Evolutionary conservation across 2,888 invertebrate species (phyloP), one percentile per base, ranked within the genome.

Genomic region (Pollenia amentaria): DNA sequence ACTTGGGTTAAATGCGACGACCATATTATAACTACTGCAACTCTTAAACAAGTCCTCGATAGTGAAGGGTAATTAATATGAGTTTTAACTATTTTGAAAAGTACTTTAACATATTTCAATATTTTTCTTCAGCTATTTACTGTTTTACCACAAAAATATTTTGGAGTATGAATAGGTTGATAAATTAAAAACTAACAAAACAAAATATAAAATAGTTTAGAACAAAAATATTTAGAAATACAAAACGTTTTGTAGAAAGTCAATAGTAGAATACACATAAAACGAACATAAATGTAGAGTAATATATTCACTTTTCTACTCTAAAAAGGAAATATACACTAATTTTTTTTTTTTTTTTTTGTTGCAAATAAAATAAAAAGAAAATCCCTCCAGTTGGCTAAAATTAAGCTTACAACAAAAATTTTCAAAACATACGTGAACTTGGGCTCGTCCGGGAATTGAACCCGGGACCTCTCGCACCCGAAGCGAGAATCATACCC

Each of bases 1-100:
- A 96, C 96, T 91, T 98, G 98, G 98, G 99, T 98, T 93, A 98
- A 98, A 92, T 99, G 99, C 93, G 98, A 99, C 93, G 99, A 99
- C 94, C 97, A 98, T 92, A 95, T 97, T 92, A 98, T 99, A 89
- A 98, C 97, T 0, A 95, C 96, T 90, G 98, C 98, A 21, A 96
- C 96, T 89, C 94, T 98, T 64, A 96, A 97, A 89, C 98, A 99
- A 92, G 99, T 99, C 80, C 94, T 99, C 86, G 97, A 97, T 91
- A 98, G 99, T 91, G 99, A 99, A 95, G 99, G 98, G 96, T 98
- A 94, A 93, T 38, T 69, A 18, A 55, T n/a, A 55, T 53, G 9
- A 44, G 12, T 79, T 46, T 79, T 76, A 60, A 38, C 16, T 65
- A 72, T 38, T 69, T 57, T 82, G 21, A 6, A 60, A 38, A 60